These are phyloP conservation scores for Gibbula magus DNA, from an alignment of 2,888 invertebrate species.

Conservation along the genomic window DNA sequence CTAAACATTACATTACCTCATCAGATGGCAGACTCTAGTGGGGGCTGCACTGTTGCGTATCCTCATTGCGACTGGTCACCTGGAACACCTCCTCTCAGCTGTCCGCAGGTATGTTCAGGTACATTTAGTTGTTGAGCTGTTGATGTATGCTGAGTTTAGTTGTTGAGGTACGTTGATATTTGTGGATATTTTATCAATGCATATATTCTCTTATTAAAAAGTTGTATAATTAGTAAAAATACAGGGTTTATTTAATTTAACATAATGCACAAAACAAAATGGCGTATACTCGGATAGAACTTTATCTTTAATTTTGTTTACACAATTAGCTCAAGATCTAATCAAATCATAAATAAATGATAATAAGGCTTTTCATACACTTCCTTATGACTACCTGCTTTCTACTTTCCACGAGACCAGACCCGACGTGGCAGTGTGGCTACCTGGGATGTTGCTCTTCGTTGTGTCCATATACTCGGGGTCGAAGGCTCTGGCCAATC, in stretches of 20 bases:
- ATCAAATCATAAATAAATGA: too few species aligned
- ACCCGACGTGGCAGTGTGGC: slow-evolving; percentile 54
- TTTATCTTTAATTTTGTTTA: too few species aligned
- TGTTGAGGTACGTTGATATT: neutral
- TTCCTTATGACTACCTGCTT: too few species aligned
- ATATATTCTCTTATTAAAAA: too few species aligned
- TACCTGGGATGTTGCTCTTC: slow-evolving; percentile 66
- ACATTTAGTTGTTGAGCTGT: neutral
- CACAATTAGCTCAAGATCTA: too few species aligned
- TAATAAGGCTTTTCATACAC: too few species aligned
- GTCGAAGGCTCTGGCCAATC: slow-evolving; percentile 61
- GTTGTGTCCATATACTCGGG: slow-evolving; percentile 66
- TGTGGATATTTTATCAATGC: neutral
- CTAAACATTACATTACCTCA: too few species aligned
- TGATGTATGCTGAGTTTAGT: neutral
- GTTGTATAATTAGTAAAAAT: too few species aligned
- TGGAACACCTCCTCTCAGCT: slow-evolving; percentile 54
- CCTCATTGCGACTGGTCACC: slow-evolving; percentile 51
- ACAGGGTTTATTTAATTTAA: neutral
- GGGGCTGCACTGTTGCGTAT: slow-evolving; percentile 62
- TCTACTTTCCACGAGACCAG: slow-evolving; percentile 24
- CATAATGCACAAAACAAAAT: neutral
- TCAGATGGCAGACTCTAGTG: slow-evolving; percentile 69
- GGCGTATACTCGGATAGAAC: too few species aligned
- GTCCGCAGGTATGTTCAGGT: slow-evolving; percentile 50